phyloP scores from a whole-genome alignment of 1,140 invertebrate species.

The Asbolus verrucosus region DNA sequence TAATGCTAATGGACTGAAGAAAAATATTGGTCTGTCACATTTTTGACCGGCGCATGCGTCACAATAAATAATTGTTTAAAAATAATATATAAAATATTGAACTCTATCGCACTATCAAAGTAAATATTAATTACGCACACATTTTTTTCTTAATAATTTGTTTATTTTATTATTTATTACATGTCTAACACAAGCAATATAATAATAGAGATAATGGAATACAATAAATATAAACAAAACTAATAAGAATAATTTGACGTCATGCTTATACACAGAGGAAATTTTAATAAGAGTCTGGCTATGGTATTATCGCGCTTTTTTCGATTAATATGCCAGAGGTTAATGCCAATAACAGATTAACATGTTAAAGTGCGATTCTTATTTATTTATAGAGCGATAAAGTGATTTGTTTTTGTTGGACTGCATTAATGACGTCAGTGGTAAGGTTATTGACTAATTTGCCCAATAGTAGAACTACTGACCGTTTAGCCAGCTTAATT shows the following conservation, averaged over 20 bases:
- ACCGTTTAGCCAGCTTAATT: no score
- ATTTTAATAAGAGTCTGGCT: neutral
- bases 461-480: no score
- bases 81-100: conserved; percentile 11
- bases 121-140: conserved; percentile 34
- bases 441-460: conserved; percentile 35
- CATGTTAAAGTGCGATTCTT: conserved; percentile 8
- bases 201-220: conserved; percentile 21
- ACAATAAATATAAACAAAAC: conserved; percentile 16
- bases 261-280: neutral
- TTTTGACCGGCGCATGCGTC: conserved; percentile 15
- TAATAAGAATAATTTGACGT: conserved; percentile 19
- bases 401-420: conserved; percentile 29
- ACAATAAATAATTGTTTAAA: neutral
- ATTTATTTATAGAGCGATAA: conserved; percentile 37
- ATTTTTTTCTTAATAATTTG: conserved; percentile 7
- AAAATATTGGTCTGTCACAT: conserved; percentile 31
- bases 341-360: conserved; percentile 20
- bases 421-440: conserved; percentile 26
- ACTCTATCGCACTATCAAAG: conserved; percentile 12
- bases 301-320: neutral
- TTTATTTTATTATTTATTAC: conserved; percentile 27
- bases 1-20: conserved; percentile 31
- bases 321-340: conserved; percentile 17
- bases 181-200: conserved; percentile 14